phyloP scores from a whole-genome alignment of 2,797 vertebrate species.

The Macrochelys suwanniensis region DNA sequence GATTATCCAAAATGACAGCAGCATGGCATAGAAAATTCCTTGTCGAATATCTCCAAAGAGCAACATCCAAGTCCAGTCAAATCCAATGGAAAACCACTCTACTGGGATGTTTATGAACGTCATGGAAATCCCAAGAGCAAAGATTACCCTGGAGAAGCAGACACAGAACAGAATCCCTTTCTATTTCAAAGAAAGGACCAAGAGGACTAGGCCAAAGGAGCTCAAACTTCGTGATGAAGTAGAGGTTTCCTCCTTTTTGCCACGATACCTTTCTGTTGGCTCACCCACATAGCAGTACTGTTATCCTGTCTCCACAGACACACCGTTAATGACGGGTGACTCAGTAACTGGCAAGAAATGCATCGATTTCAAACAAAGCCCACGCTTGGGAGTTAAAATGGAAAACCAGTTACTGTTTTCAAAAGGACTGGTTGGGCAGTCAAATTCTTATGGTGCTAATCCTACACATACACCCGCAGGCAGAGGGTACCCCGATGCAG shows the following conservation, averaged over 20 bases:
- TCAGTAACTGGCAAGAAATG: background rate
- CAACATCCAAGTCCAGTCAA: slow-evolving; percentile 99
- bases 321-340: background rate
- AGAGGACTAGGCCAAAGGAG: background rate
- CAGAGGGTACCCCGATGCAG: background rate
- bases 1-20: slow-evolving; percentile 99
- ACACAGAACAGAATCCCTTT: slow-evolving; percentile 1
- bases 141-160: slow-evolving; percentile 89
- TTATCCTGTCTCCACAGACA: background rate
- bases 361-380: background rate
- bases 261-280: background rate
- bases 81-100: slow-evolving; percentile 98
- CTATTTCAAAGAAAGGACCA: background rate
- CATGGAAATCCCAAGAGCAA: slow-evolving; percentile 97
- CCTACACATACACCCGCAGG: background rate
- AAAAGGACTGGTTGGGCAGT: background rate
- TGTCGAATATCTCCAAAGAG: slow-evolving; percentile 97
- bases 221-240: background rate
- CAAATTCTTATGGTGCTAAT: background rate
- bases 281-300: background rate
- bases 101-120: slow-evolving; percentile 98
- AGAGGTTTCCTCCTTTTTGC: background rate
- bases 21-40: slow-evolving; percentile 97
- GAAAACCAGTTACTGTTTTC: background rate
- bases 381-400: background rate